Evolutionary conservation across 2,113 vertebrate species (phyloP).

Genomic region (Burhinus oedicnemus): DNA sequence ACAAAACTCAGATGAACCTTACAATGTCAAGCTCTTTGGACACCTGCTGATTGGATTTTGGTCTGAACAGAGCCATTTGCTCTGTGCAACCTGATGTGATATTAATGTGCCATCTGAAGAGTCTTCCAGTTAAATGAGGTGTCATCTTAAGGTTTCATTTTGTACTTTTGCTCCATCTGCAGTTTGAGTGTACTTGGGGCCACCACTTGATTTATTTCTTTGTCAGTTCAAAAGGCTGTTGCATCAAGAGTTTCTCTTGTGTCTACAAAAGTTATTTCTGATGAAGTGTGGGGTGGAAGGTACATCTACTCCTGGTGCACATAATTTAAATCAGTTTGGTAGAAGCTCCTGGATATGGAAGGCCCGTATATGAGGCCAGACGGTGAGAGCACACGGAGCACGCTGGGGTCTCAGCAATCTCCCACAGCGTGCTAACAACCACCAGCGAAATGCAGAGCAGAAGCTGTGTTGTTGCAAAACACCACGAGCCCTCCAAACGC

Average conservation of each 20-base stretch:
- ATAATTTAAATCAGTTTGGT: neutral
- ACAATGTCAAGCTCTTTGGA: neutral
- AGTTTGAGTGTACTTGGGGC: neutral
- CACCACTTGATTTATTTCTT: neutral
- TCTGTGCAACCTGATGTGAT: neutral
- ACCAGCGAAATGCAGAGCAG: neutral
- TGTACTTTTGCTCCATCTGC: neutral
- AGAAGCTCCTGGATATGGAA: neutral
- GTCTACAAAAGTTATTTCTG: neutral
- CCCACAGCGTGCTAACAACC: accelerated
- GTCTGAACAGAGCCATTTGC: neutral
- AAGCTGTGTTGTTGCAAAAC: neutral
- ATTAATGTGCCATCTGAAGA: neutral
- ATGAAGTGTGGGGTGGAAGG: neutral
- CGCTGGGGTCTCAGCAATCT: accelerated
- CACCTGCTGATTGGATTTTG: neutral
- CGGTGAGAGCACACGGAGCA: accelerated
- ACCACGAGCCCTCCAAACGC: accelerated
- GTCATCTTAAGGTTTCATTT: neutral
- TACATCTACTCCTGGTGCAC: neutral
- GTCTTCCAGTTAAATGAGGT: neutral
- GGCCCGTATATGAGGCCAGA: no score
- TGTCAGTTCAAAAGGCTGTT: neutral
- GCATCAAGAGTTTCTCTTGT: neutral
- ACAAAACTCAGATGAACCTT: neutral